Evolutionary conservation across 2,888 invertebrate genomes (phyloP).

Genomic region (Nezara viridula): DNA sequence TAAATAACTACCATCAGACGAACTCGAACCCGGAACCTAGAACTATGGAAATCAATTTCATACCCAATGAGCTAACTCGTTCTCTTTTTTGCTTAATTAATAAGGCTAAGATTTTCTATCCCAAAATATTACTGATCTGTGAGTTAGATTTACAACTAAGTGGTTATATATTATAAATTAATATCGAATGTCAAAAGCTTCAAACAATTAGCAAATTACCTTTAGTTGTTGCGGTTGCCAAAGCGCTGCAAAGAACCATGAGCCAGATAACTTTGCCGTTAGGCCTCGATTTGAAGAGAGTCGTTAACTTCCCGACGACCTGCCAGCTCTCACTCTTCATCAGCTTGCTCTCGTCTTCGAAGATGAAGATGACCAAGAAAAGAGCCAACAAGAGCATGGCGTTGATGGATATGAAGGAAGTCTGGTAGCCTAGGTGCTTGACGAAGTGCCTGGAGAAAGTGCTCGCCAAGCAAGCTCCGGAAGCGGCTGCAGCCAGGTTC

Average conservation of each 20-base stretch:
- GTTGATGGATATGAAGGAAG: background rate
- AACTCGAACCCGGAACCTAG: too few relatives aligned
- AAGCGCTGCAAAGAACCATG: background rate
- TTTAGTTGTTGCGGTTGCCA: background rate
- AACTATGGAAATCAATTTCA: too few relatives aligned
- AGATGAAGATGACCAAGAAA: background rate
- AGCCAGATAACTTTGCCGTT: slow-evolving; percentile 3
- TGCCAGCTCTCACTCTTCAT: background rate
- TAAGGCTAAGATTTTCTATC: too few relatives aligned
- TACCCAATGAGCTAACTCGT: too few relatives aligned
- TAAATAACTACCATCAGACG: too few relatives aligned
- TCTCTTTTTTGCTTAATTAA: too few relatives aligned
- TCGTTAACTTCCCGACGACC: background rate
- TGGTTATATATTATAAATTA: too few relatives aligned
- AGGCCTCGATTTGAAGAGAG: background rate
- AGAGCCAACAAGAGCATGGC: background rate
- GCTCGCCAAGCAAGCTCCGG: background rate
- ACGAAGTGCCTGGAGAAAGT: background rate
- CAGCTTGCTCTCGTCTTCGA: background rate
- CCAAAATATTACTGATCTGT: too few relatives aligned
- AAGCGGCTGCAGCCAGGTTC: background rate
- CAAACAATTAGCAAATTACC: background rate
- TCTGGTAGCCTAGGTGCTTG: background rate
- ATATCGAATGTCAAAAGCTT: too few relatives aligned
- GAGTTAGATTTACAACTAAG: too few relatives aligned